A percentile compares a stretch with the other conserved stretches of the same genome.
phyloP scores from a whole-genome alignment of 2,113 vertebrate species.

The Pipra filicauda region DNA sequence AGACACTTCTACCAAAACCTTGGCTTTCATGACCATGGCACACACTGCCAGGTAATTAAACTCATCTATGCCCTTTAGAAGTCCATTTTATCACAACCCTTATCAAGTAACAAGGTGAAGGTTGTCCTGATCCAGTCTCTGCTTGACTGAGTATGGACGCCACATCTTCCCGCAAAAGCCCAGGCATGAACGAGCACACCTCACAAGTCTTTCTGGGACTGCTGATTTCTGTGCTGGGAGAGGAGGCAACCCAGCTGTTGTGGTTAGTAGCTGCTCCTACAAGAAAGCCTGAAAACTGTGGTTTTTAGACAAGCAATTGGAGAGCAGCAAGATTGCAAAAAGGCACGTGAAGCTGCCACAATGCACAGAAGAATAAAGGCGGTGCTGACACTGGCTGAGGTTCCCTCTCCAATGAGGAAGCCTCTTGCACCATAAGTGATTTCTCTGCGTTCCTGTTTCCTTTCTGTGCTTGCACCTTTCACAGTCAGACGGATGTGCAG shows the following conservation, averaged over 20 bases:
- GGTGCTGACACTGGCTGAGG: fast-evolving
- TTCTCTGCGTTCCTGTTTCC: neutral
- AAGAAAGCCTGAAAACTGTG: neutral
- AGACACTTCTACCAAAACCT: neutral
- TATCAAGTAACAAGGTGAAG: neutral
- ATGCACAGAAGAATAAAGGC: neutral
- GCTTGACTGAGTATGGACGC: neutral
- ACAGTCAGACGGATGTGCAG: neutral
- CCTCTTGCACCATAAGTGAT: conserved; percentile 2
- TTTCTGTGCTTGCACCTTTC: neutral
- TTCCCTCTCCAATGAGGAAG: conserved; percentile 57
- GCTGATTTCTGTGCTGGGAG: neutral
- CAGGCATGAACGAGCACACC: neutral
- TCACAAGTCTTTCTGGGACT: neutral
- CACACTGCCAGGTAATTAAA: neutral
- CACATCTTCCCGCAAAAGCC: neutral
- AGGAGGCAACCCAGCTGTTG: neutral
- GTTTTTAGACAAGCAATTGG: neutral
- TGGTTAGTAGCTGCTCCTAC: neutral
- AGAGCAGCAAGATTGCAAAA: neutral
- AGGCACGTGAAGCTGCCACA: neutral
- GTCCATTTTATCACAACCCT: neutral
- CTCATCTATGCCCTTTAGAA: neutral
- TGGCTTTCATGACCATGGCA: neutral
- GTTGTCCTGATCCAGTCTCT: neutral